Evolutionary conservation across 2,113 vertebrate genomes (phyloP), one percentile per base, ranked within the genome.

Genomic region (Lutjanus erythropterus): DNA sequence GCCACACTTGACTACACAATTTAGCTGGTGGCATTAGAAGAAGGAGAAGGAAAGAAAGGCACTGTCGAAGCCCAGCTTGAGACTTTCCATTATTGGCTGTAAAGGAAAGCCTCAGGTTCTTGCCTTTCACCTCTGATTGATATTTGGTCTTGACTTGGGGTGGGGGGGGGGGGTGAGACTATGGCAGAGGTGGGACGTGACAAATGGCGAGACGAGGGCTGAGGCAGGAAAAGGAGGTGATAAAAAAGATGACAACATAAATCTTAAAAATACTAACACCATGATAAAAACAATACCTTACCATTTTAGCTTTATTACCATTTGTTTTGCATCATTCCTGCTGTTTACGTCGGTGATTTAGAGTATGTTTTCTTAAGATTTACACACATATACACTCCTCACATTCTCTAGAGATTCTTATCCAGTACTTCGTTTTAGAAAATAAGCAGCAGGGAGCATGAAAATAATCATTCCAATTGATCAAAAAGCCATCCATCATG

Each of bases 381-480:
- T 11, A 16, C 3, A 16, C 29, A 18, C 31, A 23, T 12, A 56
- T 3, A 31, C 39, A 12, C 7, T 60, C 53, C 46, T 71, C 19
- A 19, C 15, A 59, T 39, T 58, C 50, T 62, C n/a, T 27, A 23
- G 5, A 39, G 53, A 52, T 53, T 18, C 42, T 47, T 25, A 73
- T 16, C 18, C 25, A 29, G 18, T 71, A 80, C 35, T 67, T 19
- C 15, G 56, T 79, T 87, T 77, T 44, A 18, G 23, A 73, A 88
- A 86, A 71, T 37, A 78, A 86, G 16, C 75, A 70, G 33, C 84
- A 67, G 50, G 70, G 18, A 19, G 79, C 25, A 56, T 86, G 12
- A 37, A 47, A 41, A 85, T 86, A 91, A 74, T 88, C 60, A 71
- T 42, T 75, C 18, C 89, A 71, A 91, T 86, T 87, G 64, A 81